phyloP scores from a whole-genome alignment of 2,797 vertebrate species.

The Buphagus erythrorhynchus region DNA sequence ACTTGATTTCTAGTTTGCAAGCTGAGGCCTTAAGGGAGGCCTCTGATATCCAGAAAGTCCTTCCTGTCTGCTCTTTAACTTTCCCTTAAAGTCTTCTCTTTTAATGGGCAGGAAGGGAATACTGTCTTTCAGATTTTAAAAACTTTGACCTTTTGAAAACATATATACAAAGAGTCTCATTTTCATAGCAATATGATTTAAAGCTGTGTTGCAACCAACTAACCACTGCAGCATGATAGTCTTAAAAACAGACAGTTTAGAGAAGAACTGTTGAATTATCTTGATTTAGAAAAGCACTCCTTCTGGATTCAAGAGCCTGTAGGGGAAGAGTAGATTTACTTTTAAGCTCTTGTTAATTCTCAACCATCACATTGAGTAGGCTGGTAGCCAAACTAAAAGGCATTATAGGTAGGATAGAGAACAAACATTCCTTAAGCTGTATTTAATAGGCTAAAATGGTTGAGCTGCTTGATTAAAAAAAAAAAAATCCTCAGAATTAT shows the following conservation, averaged over 20 bases:
- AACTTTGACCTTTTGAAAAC: not conserved
- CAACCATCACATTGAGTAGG: not conserved
- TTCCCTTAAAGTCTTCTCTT: not conserved
- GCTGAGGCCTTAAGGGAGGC: not conserved
- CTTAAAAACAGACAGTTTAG: not conserved
- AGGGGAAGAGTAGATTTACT: not conserved
- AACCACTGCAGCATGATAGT: not conserved
- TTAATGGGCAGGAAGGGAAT: not conserved
- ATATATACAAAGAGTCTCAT: not conserved
- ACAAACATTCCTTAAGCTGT: not conserved
- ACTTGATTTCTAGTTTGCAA: not conserved
- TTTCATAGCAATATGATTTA: not conserved
- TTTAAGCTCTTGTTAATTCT: conserved; percentile 34
- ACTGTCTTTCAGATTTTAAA: not conserved
- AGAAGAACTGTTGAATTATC: not conserved
- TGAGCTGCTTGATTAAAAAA: not conserved
- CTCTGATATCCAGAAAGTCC: not conserved
- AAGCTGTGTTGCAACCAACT: not conserved
- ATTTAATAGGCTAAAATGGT: conserved; percentile 5
- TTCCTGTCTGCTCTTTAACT: not conserved
- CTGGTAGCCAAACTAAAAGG: conserved; percentile 8
- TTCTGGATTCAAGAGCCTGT: not conserved
- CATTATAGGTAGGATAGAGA: not conserved
- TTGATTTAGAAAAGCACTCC: not conserved
- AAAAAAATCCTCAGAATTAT: not conserved